Base-by-base conservation (phyloP, 2,888 invertebrate genomes). In the Anaspis maculata region DNA sequence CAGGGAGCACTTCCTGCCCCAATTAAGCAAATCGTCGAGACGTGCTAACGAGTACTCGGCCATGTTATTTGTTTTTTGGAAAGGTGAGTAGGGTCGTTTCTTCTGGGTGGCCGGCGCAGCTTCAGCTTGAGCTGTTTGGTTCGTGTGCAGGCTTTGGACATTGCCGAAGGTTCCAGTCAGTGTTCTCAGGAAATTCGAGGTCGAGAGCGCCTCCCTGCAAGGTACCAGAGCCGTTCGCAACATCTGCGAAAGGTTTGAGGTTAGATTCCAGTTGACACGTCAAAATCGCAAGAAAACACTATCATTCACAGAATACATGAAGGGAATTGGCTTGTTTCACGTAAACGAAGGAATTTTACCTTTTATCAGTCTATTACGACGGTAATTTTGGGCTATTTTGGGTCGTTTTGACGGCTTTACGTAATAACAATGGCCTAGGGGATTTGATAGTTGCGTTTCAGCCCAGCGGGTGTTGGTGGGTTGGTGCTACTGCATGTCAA, bases 1-100 rank as follows among this genome's bases (percentile, higher is more conserved):
- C 16, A 99, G 66, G 0, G 98, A 98, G 55, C 83, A 82, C 66
- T 91, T 92, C 38, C 92, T 76, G 25, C 89, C 92, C 91, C 91
- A 96, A 68, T 96, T 96, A 2, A 96, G 61, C 16, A 97, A 67
- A 67, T 97, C 97, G 59, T 97, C 97, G 4, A 91, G 66, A 46
- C 95, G 74, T 2, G 96, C 92, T 13, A 95, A 64, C 1, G 88
- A 85, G 74, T 80, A 92, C 61, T 97, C 96, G 1, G 73, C 84
- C 68, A 74, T 69, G 62, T 78, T 76, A 53, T 64, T 70, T 37
- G 82, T 71, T 63, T 80, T 72, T 68, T 79, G 80, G 62, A 88
- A 87, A 0, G 90, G 90, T 15, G 88, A 88, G 56, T 85, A 86
- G 0, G 76, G 75, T 38, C 54, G 52, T 3, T 19, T 12, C 27